Evolutionary conservation across 2,888 invertebrate genomes (phyloP).

Genomic region (Parochlus steinenii): DNA sequence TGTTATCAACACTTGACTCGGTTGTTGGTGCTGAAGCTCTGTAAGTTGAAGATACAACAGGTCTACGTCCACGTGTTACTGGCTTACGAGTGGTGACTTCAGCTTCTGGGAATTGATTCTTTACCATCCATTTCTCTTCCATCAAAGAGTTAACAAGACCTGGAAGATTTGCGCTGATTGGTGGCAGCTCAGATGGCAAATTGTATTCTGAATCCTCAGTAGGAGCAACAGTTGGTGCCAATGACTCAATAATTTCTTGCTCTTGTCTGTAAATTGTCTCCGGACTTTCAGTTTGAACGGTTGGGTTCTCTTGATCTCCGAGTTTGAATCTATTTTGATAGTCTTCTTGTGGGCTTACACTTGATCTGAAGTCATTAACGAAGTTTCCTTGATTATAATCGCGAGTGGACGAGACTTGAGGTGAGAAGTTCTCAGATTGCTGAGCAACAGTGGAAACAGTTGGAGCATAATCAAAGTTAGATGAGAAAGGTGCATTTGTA

Average conservation of each 20-base stretch:
- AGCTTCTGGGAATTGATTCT: slow-evolving; percentile 16
- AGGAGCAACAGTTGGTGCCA: slow-evolving; percentile 21
- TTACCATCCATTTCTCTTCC: slow-evolving; percentile 27
- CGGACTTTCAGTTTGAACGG: slow-evolving; percentile 1
- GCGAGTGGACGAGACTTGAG: no score
- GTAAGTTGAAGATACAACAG: slow-evolving; percentile 22
- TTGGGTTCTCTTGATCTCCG: not conserved
- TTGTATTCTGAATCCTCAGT: slow-evolving; percentile 35
- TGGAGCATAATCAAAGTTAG: slow-evolving; percentile 12
- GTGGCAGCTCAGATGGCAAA: slow-evolving; percentile 37
- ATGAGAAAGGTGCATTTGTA: slow-evolving; percentile 13
- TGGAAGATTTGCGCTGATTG: slow-evolving; percentile 39
- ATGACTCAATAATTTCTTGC: slow-evolving; percentile 5
- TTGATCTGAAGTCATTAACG: slow-evolving; percentile 2
- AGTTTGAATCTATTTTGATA: slow-evolving; percentile 4
- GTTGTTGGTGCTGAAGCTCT: slow-evolving; percentile 24
- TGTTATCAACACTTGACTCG: slow-evolving; percentile 18
- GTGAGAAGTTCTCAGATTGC: slow-evolving; percentile 6
- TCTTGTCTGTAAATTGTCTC: slow-evolving; percentile 1
- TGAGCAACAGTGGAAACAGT: slow-evolving; percentile 12
- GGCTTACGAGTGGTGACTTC: slow-evolving; percentile 30
- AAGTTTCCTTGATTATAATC: slow-evolving; percentile 2
- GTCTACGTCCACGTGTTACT: slow-evolving; percentile 34
- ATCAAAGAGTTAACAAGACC: slow-evolving; percentile 42
- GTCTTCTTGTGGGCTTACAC: not conserved